Conservation (phyloP, 2,888 invertebrate species). For the Trachelus stipa region DNA sequence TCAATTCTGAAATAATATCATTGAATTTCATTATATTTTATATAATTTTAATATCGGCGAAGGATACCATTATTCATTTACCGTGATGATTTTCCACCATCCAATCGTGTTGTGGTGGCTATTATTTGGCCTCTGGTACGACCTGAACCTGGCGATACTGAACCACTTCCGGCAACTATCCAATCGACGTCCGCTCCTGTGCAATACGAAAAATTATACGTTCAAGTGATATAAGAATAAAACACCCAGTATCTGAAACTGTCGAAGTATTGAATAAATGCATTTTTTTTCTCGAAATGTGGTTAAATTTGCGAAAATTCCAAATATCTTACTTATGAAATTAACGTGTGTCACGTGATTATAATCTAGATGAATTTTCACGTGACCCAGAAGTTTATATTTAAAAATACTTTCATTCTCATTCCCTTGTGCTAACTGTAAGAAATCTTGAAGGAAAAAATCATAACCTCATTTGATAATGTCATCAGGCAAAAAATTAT, state of each 20-base stretch:
- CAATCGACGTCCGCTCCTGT: slow-evolving; percentile 80
- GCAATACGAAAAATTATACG: slow-evolving; percentile 10
- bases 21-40: slow-evolving; percentile 7
- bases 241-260: neutral
- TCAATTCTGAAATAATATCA: slow-evolving; percentile 33
- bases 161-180: slow-evolving; percentile 76
- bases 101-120: slow-evolving; percentile 42
- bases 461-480: slow-evolving; percentile 2
- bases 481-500: slow-evolving; percentile 2
- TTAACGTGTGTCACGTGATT: too few relatives aligned
- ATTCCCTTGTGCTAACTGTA: neutral
- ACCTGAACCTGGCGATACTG: slow-evolving; percentile 70
- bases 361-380: too few relatives aligned
- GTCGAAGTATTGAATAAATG: neutral
- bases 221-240: too few relatives aligned
- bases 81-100: slow-evolving; percentile 45
- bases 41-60: neutral
- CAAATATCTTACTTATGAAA: too few relatives aligned
- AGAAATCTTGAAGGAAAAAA: neutral
- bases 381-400: too few relatives aligned
- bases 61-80: slow-evolving; percentile 22
- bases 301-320: neutral
- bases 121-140: slow-evolving; percentile 57
- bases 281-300: neutral
- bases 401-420: neutral